A percentile compares a stretch with the other conserved stretches of the same genome.
Evolutionary conservation across 2,888 invertebrate species (phyloP).

Genomic region (Ethmia dodecea): DNA sequence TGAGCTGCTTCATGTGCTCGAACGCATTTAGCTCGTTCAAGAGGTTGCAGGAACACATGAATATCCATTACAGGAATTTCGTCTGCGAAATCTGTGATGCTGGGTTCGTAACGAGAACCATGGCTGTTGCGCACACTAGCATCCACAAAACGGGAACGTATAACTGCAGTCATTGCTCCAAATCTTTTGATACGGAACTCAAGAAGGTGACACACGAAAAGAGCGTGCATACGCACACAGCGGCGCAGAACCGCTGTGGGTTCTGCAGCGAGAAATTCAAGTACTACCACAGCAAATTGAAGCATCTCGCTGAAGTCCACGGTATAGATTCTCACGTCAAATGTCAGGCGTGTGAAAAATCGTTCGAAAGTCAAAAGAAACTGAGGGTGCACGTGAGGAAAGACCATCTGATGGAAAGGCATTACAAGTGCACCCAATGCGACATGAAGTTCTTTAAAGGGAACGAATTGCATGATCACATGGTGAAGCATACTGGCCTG

Average conservation of each 20-base stretch:
- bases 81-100: conserved; percentile 31
- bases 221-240: conserved; percentile 3
- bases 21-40: conserved; percentile 21
- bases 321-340: conserved; percentile 5
- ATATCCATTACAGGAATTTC: conserved; percentile 35
- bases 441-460: not conserved
- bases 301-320: conserved; percentile 28
- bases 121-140: conserved; percentile 18
- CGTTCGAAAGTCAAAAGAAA: conserved; percentile 2
- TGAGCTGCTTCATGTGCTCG: conserved; percentile 25
- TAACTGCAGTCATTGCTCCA: conserved; percentile 48
- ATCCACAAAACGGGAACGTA: conserved; percentile 31
- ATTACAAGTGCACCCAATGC: not conserved
- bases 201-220: conserved; percentile 51
- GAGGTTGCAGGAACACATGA: conserved; percentile 35
- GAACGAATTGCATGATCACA: not conserved
- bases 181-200: conserved; percentile 44
- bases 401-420: not conserved
- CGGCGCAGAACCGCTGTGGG: not conserved
- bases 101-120: conserved; percentile 31
- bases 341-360: not conserved
- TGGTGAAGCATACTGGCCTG: conserved; percentile 1
- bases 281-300: conserved; percentile 27
- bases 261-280: conserved; percentile 25
- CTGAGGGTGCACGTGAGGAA: not conserved